Evolutionary conservation across 2,113 vertebrate genomes (phyloP), one percentile per base, ranked within the genome.

Genomic region (Crocuta crocuta): DNA sequence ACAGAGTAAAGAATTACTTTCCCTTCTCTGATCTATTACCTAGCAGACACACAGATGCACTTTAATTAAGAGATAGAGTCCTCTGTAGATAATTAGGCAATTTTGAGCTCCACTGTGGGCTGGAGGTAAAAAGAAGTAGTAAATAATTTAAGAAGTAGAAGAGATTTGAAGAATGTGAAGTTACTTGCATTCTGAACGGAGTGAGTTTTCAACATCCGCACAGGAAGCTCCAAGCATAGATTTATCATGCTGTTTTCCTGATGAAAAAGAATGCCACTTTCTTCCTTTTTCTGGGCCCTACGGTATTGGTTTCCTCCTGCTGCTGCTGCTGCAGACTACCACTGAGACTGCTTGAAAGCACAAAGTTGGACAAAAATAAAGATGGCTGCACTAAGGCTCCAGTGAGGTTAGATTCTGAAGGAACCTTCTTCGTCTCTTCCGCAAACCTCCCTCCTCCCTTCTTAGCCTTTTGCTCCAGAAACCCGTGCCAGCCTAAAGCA

Each of bases 61-160:
- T 92, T 89, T 80, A 86, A 71, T 96, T 90, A 97, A 93, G 39
- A 76, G 26, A 79, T 0, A 76, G 48, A 85, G 35, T 76, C 2
- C 23, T 78, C 31, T 76, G 26, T 35, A 84, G 81, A 48, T 91
- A 91, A 93, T 74, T 28, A 83, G 76, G 58, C n/a, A 92, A 88
- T 89, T 94, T 43, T 48, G 86, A 92, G 82, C 19, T 76, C 35
- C 5, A 33, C 7, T n/a, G 74, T 92, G 74, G 61, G 31, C 12
- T 66, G 53, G 55, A 95, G 58, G 66, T 76, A 58, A 66, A 53
- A 87, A 70, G 4, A 21, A 23, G 21, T 80, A 73, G 58, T 58
- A 82, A 92, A 97, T 95, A 73, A 74, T 88, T 97, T 80, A 84
- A 88, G 31, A 89, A 50, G 35, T 65, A 79, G 45, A 48, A 83